Base-by-base conservation (phyloP, 2,888 invertebrate genomes). In the Eupithecia inturbata region DNA sequence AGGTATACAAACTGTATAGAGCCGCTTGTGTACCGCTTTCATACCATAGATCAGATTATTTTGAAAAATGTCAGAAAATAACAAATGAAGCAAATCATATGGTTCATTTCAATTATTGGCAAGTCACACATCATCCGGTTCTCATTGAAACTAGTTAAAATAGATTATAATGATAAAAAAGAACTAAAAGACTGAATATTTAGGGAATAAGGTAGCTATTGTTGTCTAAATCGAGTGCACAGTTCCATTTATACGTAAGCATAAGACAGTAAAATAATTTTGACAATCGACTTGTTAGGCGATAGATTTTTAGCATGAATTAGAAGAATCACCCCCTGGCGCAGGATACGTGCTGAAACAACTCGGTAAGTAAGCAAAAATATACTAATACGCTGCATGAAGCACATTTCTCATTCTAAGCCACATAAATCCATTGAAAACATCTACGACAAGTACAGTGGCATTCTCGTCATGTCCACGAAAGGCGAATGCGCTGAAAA, bases 21-120 rank as follows among this genome's bases (percentile, higher is more conserved):
- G n/a, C 5, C 28, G 16, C 28, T 9, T n/a, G n/a, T n/a, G 7
- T 66, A 73, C 80, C 77, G 77, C 71, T 60, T 78, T 79, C 22
- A 26, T 41, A 49, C 57, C 63, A 75, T 76, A 60, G 73, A 90
- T 91, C 90, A 91, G 85, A 81, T 36, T 88, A 91, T 91, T 86
- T 83, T 87, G 80, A 84, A 90, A 91, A 81, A 84, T 78, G 89
- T 89, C 90, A 91, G 79, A 82, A 88, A 93, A 75, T 72, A 75
- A 94, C 92, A 94, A 94, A 87, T 91, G 93, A 93, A 93, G 78
- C 75, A 85, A 92, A 94, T 92, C 94, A 94, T 93, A 94, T 94
- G 94, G 88, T 92, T 86, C 84, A 87, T 90, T 90, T 91, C 89
- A 90, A 90, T 89, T 63, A 89, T 91, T 91, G 93, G 91, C 93